Conservation (phyloP, 2,797 vertebrate species). For the Antrozous pallidus region DNA sequence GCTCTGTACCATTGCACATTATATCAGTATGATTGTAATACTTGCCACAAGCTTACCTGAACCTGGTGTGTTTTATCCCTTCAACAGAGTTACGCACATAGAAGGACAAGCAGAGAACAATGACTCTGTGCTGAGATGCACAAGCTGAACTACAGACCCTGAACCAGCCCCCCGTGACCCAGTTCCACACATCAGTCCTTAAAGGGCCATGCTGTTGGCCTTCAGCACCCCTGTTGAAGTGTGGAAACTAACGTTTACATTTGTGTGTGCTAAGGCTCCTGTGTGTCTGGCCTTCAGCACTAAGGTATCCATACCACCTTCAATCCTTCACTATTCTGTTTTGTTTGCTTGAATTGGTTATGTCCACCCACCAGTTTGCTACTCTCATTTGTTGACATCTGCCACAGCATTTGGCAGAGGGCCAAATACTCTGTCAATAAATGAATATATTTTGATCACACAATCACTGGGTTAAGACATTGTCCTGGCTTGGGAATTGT, state of each 20-base stretch:
- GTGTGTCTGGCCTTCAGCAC: neutral
- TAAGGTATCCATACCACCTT: no score
- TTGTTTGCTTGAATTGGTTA: neutral
- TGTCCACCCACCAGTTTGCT: neutral
- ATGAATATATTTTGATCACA: neutral
- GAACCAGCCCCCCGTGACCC: neutral
- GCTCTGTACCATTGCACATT: neutral
- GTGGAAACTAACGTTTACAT: neutral
- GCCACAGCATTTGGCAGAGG: neutral
- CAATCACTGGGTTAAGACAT: neutral
- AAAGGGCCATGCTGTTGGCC: neutral
- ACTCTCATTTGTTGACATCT: fast-evolving
- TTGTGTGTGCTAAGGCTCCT: neutral
- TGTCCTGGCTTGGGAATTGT: neutral
- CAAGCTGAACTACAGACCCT: fast-evolving
- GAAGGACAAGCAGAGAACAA: neutral
- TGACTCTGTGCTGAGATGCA: neutral
- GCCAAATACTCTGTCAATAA: neutral
- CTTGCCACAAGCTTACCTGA: neutral
- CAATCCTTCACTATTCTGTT: no score
- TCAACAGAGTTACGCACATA: fast-evolving
- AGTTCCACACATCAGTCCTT: neutral
- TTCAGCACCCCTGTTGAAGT: neutral
- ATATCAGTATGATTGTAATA: neutral
- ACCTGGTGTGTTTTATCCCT: neutral